These are phyloP conservation scores for Pecten maximus DNA, from an alignment of 2,888 invertebrate genomes.

Conservation along the genomic window DNA sequence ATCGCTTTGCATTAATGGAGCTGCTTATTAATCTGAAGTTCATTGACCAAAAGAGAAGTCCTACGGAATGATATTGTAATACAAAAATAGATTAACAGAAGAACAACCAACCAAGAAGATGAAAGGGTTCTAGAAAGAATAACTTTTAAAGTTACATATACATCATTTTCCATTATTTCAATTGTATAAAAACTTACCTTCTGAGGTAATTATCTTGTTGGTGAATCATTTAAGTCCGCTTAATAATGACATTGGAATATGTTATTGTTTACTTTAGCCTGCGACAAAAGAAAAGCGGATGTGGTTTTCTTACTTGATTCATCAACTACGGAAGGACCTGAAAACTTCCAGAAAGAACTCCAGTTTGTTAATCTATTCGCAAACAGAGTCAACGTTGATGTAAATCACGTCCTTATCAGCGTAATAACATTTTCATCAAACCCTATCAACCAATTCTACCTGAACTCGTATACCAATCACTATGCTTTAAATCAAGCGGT, in stretches of 20 bases:
- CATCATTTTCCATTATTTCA: too few species aligned
- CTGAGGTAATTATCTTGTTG: neutral
- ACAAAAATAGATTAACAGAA: too few species aligned
- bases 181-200: too few species aligned
- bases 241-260: neutral
- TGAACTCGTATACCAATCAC: neutral
- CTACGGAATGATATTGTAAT: too few species aligned
- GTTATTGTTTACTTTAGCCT: neutral
- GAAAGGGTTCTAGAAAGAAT: too few species aligned
- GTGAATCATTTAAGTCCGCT: neutral
- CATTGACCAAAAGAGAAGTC: too few species aligned
- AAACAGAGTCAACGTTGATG: neutral
- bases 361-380: neutral
- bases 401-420: neutral
- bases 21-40: too few species aligned
- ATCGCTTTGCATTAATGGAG: too few species aligned
- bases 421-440: neutral
- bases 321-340: neutral
- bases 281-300: neutral
- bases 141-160: too few species aligned
- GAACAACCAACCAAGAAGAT: too few species aligned
- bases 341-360: neutral
- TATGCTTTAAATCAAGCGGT: neutral
- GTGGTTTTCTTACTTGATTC: slow-evolving; percentile 26
- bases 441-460: neutral